Evolutionary conservation across 1,140 invertebrate genomes (phyloP).

Genomic region (silkworm (Bombyx mori)): DNA sequence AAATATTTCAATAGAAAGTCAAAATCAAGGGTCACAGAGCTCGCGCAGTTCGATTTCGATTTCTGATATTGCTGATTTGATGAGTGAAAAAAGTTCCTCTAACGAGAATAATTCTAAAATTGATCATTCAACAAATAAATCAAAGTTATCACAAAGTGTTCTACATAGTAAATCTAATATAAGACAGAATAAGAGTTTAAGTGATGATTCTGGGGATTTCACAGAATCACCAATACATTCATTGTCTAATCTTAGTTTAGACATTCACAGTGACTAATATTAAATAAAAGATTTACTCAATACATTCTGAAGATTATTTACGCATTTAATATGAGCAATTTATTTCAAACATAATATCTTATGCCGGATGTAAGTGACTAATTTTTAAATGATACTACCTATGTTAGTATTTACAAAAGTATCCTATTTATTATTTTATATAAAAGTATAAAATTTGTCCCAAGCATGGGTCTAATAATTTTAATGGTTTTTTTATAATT

Average conservation of each 20-base stretch:
- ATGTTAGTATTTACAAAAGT: no score
- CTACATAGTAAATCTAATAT: slow-evolving; percentile 19
- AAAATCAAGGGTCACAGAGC: slow-evolving; percentile 41
- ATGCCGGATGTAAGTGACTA: no score
- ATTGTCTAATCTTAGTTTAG: slow-evolving; percentile 58
- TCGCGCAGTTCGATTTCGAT: slow-evolving; percentile 54
- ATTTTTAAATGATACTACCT: no score
- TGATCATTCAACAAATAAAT: slow-evolving; percentile 16
- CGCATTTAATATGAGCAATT: background rate
- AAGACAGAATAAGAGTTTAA: slow-evolving; percentile 22
- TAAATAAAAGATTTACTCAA: background rate
- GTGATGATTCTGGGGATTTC: slow-evolving; percentile 54
- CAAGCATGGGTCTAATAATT: no score
- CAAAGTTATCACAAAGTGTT: slow-evolving; percentile 11
- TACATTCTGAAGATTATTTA: background rate
- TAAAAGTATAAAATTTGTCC: no score
- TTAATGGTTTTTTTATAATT: no score
- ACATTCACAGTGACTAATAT: slow-evolving; percentile 55
- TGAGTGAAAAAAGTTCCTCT: slow-evolving; percentile 48
- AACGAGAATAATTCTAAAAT: slow-evolving; percentile 18
- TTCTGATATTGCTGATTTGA: slow-evolving; percentile 58
- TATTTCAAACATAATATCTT: no score
- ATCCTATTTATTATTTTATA: no score
- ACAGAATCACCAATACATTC: slow-evolving; percentile 57
- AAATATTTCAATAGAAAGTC: slow-evolving; percentile 25